These are phyloP conservation scores for Pseudomyrmex sp. DNA, from an alignment of 1,140 invertebrate genomes.

Conservation along the genomic window DNA sequence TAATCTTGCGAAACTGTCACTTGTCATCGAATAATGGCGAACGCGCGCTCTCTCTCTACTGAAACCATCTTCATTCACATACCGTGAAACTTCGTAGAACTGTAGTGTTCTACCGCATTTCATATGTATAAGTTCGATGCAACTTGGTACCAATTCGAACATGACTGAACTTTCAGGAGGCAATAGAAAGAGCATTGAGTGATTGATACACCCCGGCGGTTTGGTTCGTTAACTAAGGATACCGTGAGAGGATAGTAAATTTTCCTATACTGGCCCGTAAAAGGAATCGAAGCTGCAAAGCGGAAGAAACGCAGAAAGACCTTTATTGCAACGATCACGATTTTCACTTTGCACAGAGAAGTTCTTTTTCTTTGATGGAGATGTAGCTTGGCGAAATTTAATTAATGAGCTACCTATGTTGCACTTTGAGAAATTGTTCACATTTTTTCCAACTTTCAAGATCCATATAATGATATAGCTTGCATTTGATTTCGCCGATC, in stretches of 20 bases:
- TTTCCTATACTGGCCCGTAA: neutral
- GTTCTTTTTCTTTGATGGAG: neutral
- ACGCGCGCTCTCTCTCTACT: neutral
- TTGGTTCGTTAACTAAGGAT: conserved; percentile 50
- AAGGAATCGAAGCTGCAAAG: conserved; percentile 33
- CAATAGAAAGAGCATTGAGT: conserved; percentile 19
- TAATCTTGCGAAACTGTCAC: neutral
- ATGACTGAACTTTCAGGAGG: conserved; percentile 53
- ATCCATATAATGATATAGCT: neutral
- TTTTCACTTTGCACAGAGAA: conserved; percentile 9
- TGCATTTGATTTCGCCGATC: neutral
- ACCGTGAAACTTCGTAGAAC: neutral
- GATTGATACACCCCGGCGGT: conserved; percentile 67
- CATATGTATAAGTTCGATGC: conserved; percentile 66
- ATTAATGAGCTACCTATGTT: neutral
- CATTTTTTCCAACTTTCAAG: neutral
- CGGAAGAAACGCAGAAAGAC: conserved; percentile 22
- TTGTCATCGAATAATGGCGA: conserved; percentile 10
- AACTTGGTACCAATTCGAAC: conserved; percentile 22
- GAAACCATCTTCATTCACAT: conserved; percentile 10
- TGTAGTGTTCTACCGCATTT: conserved; percentile 30
- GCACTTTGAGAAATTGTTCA: neutral
- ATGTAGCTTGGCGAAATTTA: neutral
- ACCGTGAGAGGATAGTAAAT: conserved; percentile 56
- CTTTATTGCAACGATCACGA: conserved; percentile 17